Conservation (phyloP, 53 echinoderm and acorn worm species). For the Patiria pectinifera region DNA sequence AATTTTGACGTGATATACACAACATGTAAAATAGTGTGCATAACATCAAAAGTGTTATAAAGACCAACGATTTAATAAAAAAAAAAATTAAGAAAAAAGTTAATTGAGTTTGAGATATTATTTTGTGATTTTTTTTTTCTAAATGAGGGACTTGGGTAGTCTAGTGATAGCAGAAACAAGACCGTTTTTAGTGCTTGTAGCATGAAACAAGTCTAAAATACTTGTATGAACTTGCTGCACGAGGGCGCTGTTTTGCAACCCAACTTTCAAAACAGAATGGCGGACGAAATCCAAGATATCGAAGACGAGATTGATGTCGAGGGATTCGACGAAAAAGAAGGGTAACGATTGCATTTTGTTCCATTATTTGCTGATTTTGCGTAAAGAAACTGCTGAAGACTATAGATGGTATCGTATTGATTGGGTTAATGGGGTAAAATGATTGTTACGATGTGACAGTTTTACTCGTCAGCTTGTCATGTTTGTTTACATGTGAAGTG, state of each 20-base stretch:
- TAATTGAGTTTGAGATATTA: not conserved
- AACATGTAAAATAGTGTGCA: not conserved
- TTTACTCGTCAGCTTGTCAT: no score
- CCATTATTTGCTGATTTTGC: not conserved
- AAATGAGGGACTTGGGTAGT: no score
- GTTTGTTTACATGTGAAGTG: no score
- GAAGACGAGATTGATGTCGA: slow-evolving; percentile 69
- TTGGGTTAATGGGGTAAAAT: no score
- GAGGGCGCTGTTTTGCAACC: slow-evolving; percentile 33
- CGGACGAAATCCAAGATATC: slow-evolving; percentile 59
- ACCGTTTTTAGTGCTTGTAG: not conserved
- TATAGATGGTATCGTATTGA: not conserved
- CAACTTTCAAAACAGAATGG: slow-evolving; percentile 59
- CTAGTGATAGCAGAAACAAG: no score
- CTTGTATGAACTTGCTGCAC: not conserved
- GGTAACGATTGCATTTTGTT: slow-evolving; percentile 16
- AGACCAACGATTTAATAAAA: not conserved
- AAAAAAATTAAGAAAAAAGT: not conserved
- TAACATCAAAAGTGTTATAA: not conserved
- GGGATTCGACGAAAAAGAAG: slow-evolving; percentile 63
- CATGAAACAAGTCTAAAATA: not conserved
- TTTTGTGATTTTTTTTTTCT: not conserved
- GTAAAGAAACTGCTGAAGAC: not conserved
- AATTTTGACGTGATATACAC: not conserved
- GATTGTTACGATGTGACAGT: no score